These are phyloP conservation scores for Odontothrips loti DNA, from an alignment of 2,888 invertebrate genomes.

Conservation along the genomic window DNA sequence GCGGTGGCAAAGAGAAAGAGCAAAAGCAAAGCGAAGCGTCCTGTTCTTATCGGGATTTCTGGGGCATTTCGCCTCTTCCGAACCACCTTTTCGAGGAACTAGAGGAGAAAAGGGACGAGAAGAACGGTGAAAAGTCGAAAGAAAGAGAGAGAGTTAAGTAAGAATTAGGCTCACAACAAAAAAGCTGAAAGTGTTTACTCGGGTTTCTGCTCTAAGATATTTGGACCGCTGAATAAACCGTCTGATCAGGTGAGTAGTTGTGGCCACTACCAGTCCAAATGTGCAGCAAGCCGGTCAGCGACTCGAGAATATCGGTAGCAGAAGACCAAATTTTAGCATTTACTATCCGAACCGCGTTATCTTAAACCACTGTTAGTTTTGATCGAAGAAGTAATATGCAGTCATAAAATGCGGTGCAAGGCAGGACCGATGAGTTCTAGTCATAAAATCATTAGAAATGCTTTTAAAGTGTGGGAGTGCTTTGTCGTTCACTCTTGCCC, in stretches of 20 bases:
- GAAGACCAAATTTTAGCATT: neutral
- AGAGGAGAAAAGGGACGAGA: conserved; percentile 39
- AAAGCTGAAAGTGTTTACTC: conserved; percentile 42
- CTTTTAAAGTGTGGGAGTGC: no score
- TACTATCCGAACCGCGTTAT: neutral
- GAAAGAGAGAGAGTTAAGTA: conserved; percentile 48
- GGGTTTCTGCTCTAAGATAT: neutral
- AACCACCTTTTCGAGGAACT: conserved; percentile 36
- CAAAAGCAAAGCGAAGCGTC: neutral
- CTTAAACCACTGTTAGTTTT: neutral
- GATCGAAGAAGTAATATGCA: neutral
- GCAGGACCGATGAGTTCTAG: no score
- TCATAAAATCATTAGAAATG: no score
- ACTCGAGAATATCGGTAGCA: neutral
- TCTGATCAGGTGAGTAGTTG: neutral
- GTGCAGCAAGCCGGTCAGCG: neutral
- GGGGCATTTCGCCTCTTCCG: conserved; percentile 32
- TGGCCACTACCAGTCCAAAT: neutral
- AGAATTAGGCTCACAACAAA: conserved; percentile 54
- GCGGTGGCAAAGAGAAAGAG: neutral
- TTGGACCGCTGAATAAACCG: neutral
- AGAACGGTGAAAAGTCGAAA: conserved; percentile 40
- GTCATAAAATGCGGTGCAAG: no score
- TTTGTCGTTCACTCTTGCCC: neutral
- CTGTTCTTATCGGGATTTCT: conserved; percentile 30